These are phyloP conservation scores for Anas platyrhynchos DNA, from an alignment of 2,113 vertebrate genomes.

Conservation along the genomic window DNA sequence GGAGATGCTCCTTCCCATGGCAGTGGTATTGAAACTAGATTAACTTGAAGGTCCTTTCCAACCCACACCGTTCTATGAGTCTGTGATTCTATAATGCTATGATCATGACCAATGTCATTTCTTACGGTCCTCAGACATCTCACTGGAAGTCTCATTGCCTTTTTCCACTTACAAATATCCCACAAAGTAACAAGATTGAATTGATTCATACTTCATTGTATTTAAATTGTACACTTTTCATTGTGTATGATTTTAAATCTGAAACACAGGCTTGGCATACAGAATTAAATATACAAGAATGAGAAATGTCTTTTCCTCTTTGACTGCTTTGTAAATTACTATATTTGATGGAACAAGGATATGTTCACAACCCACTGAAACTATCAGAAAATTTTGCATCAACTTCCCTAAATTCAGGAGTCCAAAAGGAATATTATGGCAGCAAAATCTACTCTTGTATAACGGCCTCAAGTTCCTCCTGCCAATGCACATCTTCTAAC, in stretches of 20 bases:
- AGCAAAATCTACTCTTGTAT: background rate
- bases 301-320: background rate
- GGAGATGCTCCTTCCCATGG: background rate
- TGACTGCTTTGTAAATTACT: background rate
- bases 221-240: background rate
- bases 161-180: background rate
- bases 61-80: background rate
- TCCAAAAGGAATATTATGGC: background rate
- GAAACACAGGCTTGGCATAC: background rate
- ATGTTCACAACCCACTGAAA: background rate
- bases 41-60: background rate
- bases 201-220: background rate
- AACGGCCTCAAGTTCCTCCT: slow-evolving; percentile 1
- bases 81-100: background rate
- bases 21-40: background rate
- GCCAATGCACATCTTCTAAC: background rate
- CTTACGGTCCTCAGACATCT: background rate
- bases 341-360: background rate
- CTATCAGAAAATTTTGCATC: background rate
- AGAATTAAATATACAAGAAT: background rate
- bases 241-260: background rate
- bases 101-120: background rate
- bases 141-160: background rate
- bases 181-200: background rate
- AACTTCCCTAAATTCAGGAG: slow-evolving; percentile 5